phyloP scores from a whole-genome alignment of 2,888 invertebrate genomes.

The Diplolepis rosae region DNA sequence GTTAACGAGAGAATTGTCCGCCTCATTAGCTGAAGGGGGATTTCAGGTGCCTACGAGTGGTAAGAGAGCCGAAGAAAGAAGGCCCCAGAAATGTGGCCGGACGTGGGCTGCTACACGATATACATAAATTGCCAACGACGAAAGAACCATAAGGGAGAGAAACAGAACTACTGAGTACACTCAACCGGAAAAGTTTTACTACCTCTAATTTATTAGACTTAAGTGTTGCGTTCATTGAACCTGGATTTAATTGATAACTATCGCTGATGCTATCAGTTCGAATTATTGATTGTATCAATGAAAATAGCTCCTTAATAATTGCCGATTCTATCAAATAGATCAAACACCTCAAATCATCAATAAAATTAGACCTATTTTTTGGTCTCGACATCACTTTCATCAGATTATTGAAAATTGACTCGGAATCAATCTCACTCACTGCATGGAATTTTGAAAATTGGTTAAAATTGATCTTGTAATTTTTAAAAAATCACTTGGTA shows the following conservation, averaged over 20 bases:
- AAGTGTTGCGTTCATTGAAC: slow-evolving; percentile 11
- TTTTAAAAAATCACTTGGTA: too few relatives aligned
- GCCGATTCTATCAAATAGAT: too few relatives aligned
- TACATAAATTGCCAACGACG: slow-evolving; percentile 15
- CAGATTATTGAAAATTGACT: too few relatives aligned
- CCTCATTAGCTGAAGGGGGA: slow-evolving; percentile 56
- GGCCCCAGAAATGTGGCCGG: slow-evolving; percentile 16
- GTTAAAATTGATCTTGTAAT: too few relatives aligned
- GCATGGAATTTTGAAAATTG: too few relatives aligned
- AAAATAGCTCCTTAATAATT: too few relatives aligned
- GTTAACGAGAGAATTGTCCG: slow-evolving; percentile 62
- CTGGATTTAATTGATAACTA: not conserved
- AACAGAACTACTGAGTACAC: slow-evolving; percentile 29
- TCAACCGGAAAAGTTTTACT: slow-evolving; percentile 24
- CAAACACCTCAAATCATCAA: not conserved
- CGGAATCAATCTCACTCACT: too few relatives aligned
- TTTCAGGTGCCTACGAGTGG: slow-evolving; percentile 37
- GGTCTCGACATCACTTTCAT: too few relatives aligned
- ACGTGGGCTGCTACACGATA: slow-evolving; percentile 19
- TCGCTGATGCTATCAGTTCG: too few relatives aligned
- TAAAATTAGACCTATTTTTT: too few relatives aligned
- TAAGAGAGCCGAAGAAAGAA: slow-evolving; percentile 35
- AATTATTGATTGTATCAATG: too few relatives aligned
- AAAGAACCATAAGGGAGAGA: not conserved
- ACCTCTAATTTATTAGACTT: slow-evolving; percentile 15